phyloP scores from a whole-genome alignment of 1,140 invertebrate species.

The Caenorhabditis latens region DNA sequence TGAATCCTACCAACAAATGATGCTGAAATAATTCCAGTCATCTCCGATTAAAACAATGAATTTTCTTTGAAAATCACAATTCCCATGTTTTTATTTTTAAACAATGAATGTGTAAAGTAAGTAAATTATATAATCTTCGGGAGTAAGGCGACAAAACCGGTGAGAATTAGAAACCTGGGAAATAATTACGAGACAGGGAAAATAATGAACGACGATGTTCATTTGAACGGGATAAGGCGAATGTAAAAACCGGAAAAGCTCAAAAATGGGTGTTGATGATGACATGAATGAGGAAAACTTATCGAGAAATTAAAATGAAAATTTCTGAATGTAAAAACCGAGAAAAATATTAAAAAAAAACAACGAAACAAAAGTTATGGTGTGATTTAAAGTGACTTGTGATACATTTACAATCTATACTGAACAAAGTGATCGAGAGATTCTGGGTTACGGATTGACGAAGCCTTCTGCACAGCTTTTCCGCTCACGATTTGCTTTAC shows the following conservation, averaged over 20 bases:
- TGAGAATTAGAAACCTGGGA: constrained; percentile 22
- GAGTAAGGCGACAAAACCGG: neutral
- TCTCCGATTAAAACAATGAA: too few relatives aligned
- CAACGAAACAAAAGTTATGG: neutral
- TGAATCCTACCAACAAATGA: too few relatives aligned
- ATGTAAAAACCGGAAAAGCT: neutral
- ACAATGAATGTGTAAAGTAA: too few relatives aligned
- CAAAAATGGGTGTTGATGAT: constrained; percentile 41
- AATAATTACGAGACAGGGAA: neutral
- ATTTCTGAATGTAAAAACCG: too few relatives aligned
- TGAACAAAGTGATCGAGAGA: constrained; percentile 65
- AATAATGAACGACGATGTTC: neutral
- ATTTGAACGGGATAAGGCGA: neutral
- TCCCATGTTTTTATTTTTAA: too few relatives aligned
- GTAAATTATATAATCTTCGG: neutral
- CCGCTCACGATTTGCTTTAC: constrained; percentile 81
- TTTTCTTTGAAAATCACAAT: too few relatives aligned
- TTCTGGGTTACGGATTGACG: constrained; percentile 71
- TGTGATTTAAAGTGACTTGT: neutral
- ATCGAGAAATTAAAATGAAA: too few relatives aligned
- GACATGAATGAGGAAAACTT: constrained; percentile 12
- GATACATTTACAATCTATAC: constrained; percentile 18
- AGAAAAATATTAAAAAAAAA: neutral
- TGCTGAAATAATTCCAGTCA: too few relatives aligned
- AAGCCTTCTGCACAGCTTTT: constrained; percentile 70